Base-by-base conservation (phyloP, 2,113 vertebrate genomes). In the Condylura cristata region DNA sequence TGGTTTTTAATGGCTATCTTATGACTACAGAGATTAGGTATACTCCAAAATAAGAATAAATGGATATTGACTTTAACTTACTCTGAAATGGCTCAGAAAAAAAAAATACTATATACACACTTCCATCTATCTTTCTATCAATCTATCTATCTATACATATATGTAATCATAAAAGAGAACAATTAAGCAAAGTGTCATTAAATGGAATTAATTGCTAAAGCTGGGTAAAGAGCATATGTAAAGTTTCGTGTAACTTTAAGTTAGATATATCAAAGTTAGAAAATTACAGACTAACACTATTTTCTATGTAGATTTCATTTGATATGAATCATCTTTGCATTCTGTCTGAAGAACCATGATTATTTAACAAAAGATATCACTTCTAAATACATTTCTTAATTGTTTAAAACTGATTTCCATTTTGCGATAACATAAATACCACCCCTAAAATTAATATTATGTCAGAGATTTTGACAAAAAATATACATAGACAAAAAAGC, bases 1-100 rank as follows among this genome's bases (percentile, higher is more conserved):
- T 71, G 4, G 87, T 71, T 93, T 93, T 92, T 88, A 76, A 9
- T 95, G 86, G 16, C 34, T 86, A 41, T 39, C 51, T 65, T 91
- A 2, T 56, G 18, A 6, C 53, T 80, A 48, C 51, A 61, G 13
- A 76, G 14, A 61, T 32, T 74, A 87, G 8, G 41, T 79, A 76
- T 83, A 71, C 6, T 85, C 34, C 14, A 75, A 65, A 58, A 74
- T 72, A 91, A 26, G 8, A 1, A 12, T 80, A 74, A 96, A 20
- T 84, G 32, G 70, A 14, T 18, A 76, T 48, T 48, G 16, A 51
- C 48, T 81, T 30, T 24, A 95, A 39, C 6, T 65, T 91, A 91
- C 32, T 75, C 3, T 28, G 41, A 74, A 90, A 81, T 70, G 56
- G 1, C 60, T 81, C 37, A 78, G 41, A 63, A 89, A 95, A 60